Evolutionary conservation across 2,888 invertebrate genomes (phyloP), one percentile per base, ranked within the genome.

Genomic region (Ophion costatus): DNA sequence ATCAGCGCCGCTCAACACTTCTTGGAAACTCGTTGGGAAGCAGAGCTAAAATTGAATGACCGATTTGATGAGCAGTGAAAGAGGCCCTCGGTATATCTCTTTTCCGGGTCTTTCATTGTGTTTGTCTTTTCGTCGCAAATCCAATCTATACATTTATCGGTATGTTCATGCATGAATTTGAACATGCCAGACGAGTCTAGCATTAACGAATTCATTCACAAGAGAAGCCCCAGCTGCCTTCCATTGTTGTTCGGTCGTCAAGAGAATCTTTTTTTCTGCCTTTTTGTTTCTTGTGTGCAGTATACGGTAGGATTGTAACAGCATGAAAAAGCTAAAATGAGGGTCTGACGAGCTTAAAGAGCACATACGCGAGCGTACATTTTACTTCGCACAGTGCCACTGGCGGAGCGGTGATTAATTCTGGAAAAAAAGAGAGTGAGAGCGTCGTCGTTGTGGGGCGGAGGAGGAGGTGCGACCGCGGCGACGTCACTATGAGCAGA

Each of bases 1-100:
- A 89, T 89, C 86, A 86, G 88, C 87, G 87, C 76, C 80, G 80
- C 88, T 88, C 89, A 86, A 84, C 85, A 88, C 87, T 90, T 90
- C 89, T 88, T 80, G 85, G 89, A 90, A 90, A 86, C 87, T 89
- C 88, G 89, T 90, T 88, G 87, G 89, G 88, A 87, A 73, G 38
- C 71, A 59, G 88, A 88, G 87, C 87, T 86, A 86, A 83, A 88
- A 87, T 88, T 88, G 87, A 91, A 89, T 90, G 86, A 88, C 84
- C 82, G 71, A 20, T 42, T 38, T 57, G 85, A 88, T 84, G 80
- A 77, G 59, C 6, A 59, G 29, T 1, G 11, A 69, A 77, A 45
- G 20, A n/a, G 45, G 14, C n/a, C n/a, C 24, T 20, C 17, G 22
- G 33, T 69, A 22, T 77, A n/a, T 5, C 57, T 42, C 6, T 20